Base-by-base conservation (phyloP, 2,797 vertebrate genomes). In the Gymnoscopelus braueri region DNA sequence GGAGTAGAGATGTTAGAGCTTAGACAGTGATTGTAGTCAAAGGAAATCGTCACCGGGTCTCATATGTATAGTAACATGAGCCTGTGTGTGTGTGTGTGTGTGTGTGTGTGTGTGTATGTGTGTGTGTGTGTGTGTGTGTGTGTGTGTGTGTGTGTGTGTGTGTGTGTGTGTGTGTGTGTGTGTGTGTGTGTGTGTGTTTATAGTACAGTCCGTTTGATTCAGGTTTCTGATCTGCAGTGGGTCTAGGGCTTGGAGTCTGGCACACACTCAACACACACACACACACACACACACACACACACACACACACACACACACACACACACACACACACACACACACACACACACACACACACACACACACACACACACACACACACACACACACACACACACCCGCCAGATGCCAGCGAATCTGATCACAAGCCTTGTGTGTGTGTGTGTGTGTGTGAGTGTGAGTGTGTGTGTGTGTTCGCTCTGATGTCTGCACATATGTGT, bases 241-340 rank as follows among this genome's bases (percentile, higher is more conserved):
- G 63, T 85, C 67, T 35, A 4, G 84, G 78, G 80, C 79, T 68
- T 15, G 58, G 60, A 77, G 73, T 79, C 83, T 84, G 86, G 85
- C 88, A 74, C 60, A 74, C 10, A 49, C 71, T 88, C 78, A 90
- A 86, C 66, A 84, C 71, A 11, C 59, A 55, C 19, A 55, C 54
- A 32, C 52, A 65, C 51, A 35, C 32, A 35, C 32, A 35, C 32
- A 35, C 32, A 35, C 32, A 35, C 32, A 35, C 32, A 35, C 32
- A 35, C 32, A 29, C 26, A 29, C 26, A 29, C 26, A 29, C 26
- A 29, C 26, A 29, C 26, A 29, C 26, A 29, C 26, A 29, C 26
- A 29, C 26, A 29, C 26, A 29, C 26, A 29, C 26, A 29, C 26
- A 29, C 26, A 29, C 26, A 29, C 26, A 29, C 26, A 29, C 26